phyloP scores from a whole-genome alignment of 1,140 invertebrate genomes.

The Fopius arisanus region DNA sequence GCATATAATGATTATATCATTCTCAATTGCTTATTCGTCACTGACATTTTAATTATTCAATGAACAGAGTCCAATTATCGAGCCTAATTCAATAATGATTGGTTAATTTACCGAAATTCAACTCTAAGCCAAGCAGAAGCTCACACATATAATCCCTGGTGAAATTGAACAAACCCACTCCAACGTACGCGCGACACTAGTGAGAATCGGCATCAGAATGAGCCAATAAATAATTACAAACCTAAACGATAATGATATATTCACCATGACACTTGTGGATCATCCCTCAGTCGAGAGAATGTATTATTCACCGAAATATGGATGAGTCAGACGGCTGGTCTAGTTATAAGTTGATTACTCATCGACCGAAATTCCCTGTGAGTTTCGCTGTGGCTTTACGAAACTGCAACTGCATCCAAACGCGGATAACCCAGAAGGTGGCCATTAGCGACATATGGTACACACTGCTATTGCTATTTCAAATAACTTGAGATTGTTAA shows the following conservation, averaged over 20 bases:
- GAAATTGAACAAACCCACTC: neutral
- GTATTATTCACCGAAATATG: neutral
- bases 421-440: conserved; percentile 10
- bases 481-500: conserved; percentile 16
- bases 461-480: conserved; percentile 42
- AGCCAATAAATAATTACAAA: neutral
- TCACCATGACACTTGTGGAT: neutral
- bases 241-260: neutral
- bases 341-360: conserved; percentile 8
- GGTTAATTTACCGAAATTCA: neutral
- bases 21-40: no score
- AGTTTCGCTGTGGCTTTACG: neutral
- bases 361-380: conserved; percentile 2
- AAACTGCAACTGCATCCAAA: conserved; percentile 1
- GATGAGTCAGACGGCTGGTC: neutral
- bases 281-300: neutral
- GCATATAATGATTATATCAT: no score
- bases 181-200: neutral
- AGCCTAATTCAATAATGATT: neutral
- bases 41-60: no score
- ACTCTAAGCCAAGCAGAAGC: neutral
- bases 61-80: neutral
- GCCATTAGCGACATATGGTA: conserved; percentile 46
- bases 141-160: neutral
- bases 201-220: neutral